phyloP scores from a whole-genome alignment of 1,140 invertebrate genomes.

The Pseudomyrmex cubaensis region DNA sequence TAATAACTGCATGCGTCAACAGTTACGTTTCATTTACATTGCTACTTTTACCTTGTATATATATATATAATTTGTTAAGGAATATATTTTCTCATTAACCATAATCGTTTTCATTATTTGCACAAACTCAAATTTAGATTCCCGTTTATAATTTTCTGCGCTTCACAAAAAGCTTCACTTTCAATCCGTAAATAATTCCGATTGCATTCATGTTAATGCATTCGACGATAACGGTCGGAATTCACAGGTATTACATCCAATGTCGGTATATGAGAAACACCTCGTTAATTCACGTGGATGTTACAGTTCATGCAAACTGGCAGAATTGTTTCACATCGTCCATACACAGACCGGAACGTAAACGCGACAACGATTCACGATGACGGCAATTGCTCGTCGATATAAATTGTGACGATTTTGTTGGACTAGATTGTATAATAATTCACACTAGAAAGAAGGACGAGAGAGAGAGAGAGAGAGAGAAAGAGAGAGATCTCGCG shows the following conservation, averaged over 20 bases:
- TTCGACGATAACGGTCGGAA: conserved; percentile 9
- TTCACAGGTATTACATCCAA: background rate
- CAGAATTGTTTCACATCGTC: background rate
- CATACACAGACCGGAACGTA: background rate
- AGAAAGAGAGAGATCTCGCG: conserved; percentile 55
- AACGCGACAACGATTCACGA: background rate
- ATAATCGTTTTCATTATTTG: no score
- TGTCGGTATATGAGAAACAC: background rate
- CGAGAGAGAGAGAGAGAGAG: background rate
- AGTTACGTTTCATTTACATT: background rate
- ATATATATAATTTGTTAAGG: no score
- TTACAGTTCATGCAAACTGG: no score
- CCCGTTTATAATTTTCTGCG: no score
- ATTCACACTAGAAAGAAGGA: background rate
- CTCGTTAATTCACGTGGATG: no score
- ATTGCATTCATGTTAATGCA: background rate
- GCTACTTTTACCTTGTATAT: background rate
- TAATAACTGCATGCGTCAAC: background rate
- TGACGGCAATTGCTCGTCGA: background rate
- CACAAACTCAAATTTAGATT: no score
- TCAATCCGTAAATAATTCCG: background rate
- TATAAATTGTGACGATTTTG: background rate
- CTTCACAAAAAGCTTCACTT: no score
- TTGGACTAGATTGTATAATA: background rate
- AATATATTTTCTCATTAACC: background rate